Evolutionary conservation across 2,888 invertebrate species (phyloP).

Genomic region (Leucophenga maculata): DNA sequence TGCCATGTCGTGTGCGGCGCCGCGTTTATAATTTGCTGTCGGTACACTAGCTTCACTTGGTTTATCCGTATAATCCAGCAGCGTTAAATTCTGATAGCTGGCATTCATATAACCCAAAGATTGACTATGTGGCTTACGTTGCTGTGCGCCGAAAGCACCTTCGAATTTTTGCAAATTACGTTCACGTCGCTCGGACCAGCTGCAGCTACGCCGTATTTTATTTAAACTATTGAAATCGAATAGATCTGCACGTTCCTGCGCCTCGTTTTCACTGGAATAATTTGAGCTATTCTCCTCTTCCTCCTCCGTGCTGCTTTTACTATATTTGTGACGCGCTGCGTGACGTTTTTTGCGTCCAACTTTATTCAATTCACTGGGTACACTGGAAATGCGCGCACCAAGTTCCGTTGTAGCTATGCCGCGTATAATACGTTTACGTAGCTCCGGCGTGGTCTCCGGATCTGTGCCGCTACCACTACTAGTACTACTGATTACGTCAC

Average conservation of each 20-base stretch:
- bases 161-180: constrained; percentile 37
- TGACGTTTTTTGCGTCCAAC: constrained; percentile 50
- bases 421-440: constrained; percentile 26
- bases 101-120: constrained; percentile 73
- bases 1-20: constrained; percentile 45
- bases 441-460: constrained; percentile 36
- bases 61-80: constrained; percentile 74
- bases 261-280: constrained; percentile 26
- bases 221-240: constrained; percentile 43
- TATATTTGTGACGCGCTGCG: constrained; percentile 10
- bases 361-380: constrained; percentile 66
- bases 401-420: constrained; percentile 14
- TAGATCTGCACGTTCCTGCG: constrained; percentile 38
- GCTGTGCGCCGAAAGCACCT: constrained; percentile 30
- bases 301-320: constrained; percentile 35
- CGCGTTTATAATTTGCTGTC: constrained; percentile 43
- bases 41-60: constrained; percentile 18
- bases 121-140: constrained; percentile 17
- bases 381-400: constrained; percentile 50
- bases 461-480: constrained; percentile 33
- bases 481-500: constrained; percentile 24
- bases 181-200: constrained; percentile 60
- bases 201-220: constrained; percentile 61
- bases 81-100: constrained; percentile 78
- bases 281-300: constrained; percentile 28